Evolutionary conservation across 2,888 invertebrate species (phyloP), one percentile per base, ranked within the genome.

Genomic region (Rhagonycha fulva): DNA sequence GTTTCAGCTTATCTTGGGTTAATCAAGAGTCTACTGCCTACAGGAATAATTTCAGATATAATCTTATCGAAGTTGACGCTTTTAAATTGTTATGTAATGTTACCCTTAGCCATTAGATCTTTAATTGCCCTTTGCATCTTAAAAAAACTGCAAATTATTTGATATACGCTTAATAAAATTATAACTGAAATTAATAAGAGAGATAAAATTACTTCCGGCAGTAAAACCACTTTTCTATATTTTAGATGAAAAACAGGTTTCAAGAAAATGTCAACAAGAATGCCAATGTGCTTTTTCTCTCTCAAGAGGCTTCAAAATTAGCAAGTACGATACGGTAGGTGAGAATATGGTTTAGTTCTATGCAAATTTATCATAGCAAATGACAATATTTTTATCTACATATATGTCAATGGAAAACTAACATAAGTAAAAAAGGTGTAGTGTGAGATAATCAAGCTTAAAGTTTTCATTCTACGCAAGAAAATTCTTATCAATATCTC

Each of bases 1-100:
- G 73, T 76, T 76, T 62, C 68, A 71, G 71, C 76, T 76, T 76
- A 76, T 76, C 76, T 76, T 71, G 74, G 74, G 76, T 76, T 76
- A 76, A 76, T 76, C 76, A 76, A 74, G 76, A 71, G 76, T 60
- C 73, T 73, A 73, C 76, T 73, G 73, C 70, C 76, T 76, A 73
- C 69, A 74, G 74, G 70, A 76, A 76, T 74, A 76, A 71, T 70
- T 76, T 73, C 30, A 76, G 76, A 76, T 76, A 74, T 71, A 76
- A 76, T 76, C 76, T 76, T 76, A 76, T 76, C 76, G 71, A 74
- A 76, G 71, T 71, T 74, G 74, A 71, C 60, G 70, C 73, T 76
- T 73, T 74, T 67, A 71, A 76, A 76, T 76, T 74, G 70, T 71
- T 73, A 62, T 76, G 68, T 74, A 74, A 76, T 73, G 72, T 76